Conservation (phyloP, 2,888 invertebrate species). For the Nasonia oneida region DNA sequence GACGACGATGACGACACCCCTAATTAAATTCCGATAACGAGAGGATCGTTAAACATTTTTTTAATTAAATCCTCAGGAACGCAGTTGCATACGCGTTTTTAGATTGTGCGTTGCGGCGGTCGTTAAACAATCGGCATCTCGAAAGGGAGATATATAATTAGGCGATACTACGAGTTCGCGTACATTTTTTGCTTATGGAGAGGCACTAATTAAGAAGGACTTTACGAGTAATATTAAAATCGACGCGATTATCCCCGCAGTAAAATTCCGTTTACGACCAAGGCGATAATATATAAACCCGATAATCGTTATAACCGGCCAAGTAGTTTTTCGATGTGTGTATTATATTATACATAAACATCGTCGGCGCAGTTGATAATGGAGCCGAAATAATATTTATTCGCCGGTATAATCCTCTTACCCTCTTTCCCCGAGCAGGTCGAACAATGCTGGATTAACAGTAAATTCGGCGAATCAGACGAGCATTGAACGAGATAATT, state of each 20-base stretch:
- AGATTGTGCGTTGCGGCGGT: neutral
- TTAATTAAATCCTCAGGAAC: slow-evolving; percentile 26
- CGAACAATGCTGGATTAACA: slow-evolving; percentile 42
- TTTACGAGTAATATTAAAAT: neutral
- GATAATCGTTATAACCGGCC: neutral
- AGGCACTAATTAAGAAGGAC: neutral
- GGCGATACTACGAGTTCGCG: no score
- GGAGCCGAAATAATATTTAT: slow-evolving; percentile 6
- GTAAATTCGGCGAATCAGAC: slow-evolving; percentile 31
- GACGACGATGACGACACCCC: neutral
- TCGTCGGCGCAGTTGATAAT: neutral
- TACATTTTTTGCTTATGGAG: no score
- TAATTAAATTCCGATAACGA: slow-evolving; percentile 50
- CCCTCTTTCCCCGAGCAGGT: neutral
- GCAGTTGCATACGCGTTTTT: neutral
- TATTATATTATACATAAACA: neutral
- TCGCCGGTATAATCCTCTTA: neutral
- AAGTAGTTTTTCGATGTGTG: neutral
- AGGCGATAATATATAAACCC: no score
- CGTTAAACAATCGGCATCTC: neutral
- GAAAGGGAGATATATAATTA: neutral
- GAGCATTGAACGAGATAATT: slow-evolving; percentile 43
- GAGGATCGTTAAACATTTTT: slow-evolving; percentile 37
- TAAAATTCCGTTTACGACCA: neutral
- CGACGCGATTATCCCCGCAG: neutral